Evolutionary conservation across 2,113 vertebrate genomes (phyloP).

Genomic region (Toxostoma redivivum): DNA sequence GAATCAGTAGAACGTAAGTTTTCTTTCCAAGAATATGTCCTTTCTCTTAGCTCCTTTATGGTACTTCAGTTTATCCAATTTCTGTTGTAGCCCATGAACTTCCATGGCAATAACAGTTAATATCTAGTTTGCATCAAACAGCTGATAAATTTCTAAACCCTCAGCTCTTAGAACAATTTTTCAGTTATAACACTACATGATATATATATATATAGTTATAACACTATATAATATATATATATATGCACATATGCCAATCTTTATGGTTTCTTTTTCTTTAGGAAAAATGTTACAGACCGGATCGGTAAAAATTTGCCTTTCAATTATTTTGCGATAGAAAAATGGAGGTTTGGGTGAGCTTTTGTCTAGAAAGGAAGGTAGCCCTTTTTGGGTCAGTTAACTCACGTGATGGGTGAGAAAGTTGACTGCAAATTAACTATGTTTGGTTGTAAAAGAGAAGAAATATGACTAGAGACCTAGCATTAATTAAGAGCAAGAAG

Average conservation of each 20-base stretch:
- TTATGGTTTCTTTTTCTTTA: not conserved
- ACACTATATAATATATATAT: not conserved
- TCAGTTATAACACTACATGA: not conserved
- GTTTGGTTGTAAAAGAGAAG: not conserved
- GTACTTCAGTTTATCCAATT: not conserved
- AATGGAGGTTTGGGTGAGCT: accelerated
- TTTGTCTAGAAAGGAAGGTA: not conserved
- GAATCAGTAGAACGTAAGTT: not conserved
- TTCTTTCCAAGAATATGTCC: not conserved
- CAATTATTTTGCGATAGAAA: not conserved
- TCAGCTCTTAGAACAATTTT: not conserved
- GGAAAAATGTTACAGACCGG: not conserved
- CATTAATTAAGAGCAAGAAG: not conserved
- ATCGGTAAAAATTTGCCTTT: not conserved
- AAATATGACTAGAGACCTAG: not conserved
- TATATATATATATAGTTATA: not conserved
- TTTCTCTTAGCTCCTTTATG: not conserved
- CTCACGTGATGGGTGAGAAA: not conserved
- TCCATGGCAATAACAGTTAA: not conserved
- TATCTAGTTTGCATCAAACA: not conserved
- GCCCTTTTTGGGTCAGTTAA: not conserved
- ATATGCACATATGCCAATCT: accelerated
- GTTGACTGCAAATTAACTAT: not conserved
- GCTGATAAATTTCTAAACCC: not conserved
- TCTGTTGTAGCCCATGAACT: not conserved